Evolutionary conservation across 92 coral and sea anemone genomes (phyloP), one percentile per base, ranked within the genome.

Genomic region (Porites lobata): DNA sequence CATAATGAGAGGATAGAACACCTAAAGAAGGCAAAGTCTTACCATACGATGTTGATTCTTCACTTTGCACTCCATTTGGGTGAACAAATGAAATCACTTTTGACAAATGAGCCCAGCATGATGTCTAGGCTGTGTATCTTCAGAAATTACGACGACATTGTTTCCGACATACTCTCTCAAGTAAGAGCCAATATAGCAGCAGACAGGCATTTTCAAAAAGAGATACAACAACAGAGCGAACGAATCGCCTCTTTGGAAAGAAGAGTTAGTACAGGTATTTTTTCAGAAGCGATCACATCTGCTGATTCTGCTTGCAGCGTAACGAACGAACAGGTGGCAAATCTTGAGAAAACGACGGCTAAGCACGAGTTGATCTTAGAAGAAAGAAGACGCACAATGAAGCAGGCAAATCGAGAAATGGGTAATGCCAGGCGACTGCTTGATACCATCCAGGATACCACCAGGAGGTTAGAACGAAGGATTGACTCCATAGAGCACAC

Each of bases 291-390:
- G 2, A 24, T 21, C 14, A 9, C 58, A 65, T 59, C 83, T 38
- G 53, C 54, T 8, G 69, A 32, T 7, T 8, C 24, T 78, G 83
- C 47, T 9, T 22, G 54, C 8, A 47, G 71, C 57, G n/a, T 38
- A 59, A 20, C 50, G 10, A 50, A 13, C n/a, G 32, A 18, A 52
- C 8, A 70, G 62, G 17, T 78, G 22, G 62, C 70, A 9, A 61
- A 61, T 20, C 74, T 88, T 0, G 92, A 82, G 78, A 88, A 82
- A 32, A 75, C 61, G 21, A 47, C 78, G 2, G 92, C 84, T 4
- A 82, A 88, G 53, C 75, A 72, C 21, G 69, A 88, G 47, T 87
- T 88, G 76, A 57, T 77, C 57, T 75, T 77, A 21, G 79, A 62
- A 18, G 92, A 88, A 63, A 82, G 76, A 21, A 52, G 58, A 15